phyloP scores from a whole-genome alignment of 2,888 invertebrate genomes.

The Zeuzera pyrina region DNA sequence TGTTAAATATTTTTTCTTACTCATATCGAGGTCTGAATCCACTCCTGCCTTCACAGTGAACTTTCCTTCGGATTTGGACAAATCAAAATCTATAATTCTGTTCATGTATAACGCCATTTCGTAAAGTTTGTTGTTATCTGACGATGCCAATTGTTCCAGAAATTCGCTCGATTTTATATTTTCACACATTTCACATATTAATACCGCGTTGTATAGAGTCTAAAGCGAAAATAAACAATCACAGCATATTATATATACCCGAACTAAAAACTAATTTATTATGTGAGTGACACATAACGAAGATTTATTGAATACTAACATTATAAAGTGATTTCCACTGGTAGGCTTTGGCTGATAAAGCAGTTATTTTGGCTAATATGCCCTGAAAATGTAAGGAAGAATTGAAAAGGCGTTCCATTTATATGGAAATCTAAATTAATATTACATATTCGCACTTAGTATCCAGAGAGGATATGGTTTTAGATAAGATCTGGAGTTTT shows the following conservation, averaged over 20 bases:
- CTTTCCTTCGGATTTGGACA: constrained; percentile 73
- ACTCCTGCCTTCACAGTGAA: constrained; percentile 84
- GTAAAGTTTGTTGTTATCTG: constrained; percentile 66
- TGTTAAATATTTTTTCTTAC: constrained; percentile 69
- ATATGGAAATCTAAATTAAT: too few species aligned
- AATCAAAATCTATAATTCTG: constrained; percentile 80
- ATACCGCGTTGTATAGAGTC: constrained; percentile 79
- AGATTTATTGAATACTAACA: constrained; percentile 70
- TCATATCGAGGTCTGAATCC: constrained; percentile 82
- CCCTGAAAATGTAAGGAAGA: constrained; percentile 47
- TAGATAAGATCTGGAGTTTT: too few species aligned
- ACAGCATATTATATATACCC: too few species aligned
- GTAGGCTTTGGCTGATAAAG: constrained; percentile 73
- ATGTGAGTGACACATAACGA: too few species aligned
- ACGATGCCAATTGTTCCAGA: constrained; percentile 59
- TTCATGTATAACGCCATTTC: constrained; percentile 80
- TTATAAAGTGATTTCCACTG: constrained; percentile 83
- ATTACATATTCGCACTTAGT: too few species aligned
- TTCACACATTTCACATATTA: constrained; percentile 78
- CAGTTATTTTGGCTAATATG: constrained; percentile 76
- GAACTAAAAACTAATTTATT: too few species aligned
- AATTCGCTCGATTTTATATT: constrained; percentile 61
- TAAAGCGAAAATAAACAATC: constrained; percentile 49
- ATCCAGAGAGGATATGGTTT: too few species aligned
- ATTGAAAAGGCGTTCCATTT: too few species aligned